phyloP scores from a whole-genome alignment of 2,113 vertebrate species.

The Serinus canaria region DNA sequence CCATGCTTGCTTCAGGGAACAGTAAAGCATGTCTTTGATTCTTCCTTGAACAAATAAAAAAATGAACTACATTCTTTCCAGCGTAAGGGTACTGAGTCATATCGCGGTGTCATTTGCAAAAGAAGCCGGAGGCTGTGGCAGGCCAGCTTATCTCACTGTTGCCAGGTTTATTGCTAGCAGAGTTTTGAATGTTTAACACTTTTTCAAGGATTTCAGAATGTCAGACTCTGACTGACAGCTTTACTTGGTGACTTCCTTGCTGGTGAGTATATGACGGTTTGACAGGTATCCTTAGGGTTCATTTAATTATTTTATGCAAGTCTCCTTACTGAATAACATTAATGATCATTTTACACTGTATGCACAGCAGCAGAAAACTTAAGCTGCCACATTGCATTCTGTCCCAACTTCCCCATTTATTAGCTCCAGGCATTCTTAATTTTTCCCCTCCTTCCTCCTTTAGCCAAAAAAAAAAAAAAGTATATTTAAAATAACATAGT shows the following conservation, averaged over 20 bases:
- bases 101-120: not conserved
- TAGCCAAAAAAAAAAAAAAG: not conserved
- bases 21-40: not conserved
- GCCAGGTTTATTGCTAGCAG: conserved; percentile 23
- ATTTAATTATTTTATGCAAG: conserved; percentile 22
- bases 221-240: conserved; percentile 34
- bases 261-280: conserved; percentile 23
- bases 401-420: not conserved
- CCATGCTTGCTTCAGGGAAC: not conserved
- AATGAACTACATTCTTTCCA: not conserved
- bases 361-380: not conserved
- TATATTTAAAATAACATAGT: not conserved
- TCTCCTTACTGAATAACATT: conserved; percentile 9
- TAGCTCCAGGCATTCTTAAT: not conserved
- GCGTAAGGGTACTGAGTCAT: not conserved
- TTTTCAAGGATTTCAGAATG: conserved; percentile 52
- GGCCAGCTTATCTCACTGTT: conserved; percentile 3
- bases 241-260: not conserved
- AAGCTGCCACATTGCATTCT: conserved; percentile 15
- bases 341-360: conserved; percentile 18
- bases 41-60: conserved; percentile 6
- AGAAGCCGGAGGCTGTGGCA: not conserved
- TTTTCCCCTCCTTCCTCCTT: not conserved
- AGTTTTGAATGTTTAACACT: conserved; percentile 45
- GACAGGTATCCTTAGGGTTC: conserved; percentile 34